These are phyloP conservation scores for Lithophane socia DNA, from an alignment of 2,888 invertebrate species.

Conservation along the genomic window DNA sequence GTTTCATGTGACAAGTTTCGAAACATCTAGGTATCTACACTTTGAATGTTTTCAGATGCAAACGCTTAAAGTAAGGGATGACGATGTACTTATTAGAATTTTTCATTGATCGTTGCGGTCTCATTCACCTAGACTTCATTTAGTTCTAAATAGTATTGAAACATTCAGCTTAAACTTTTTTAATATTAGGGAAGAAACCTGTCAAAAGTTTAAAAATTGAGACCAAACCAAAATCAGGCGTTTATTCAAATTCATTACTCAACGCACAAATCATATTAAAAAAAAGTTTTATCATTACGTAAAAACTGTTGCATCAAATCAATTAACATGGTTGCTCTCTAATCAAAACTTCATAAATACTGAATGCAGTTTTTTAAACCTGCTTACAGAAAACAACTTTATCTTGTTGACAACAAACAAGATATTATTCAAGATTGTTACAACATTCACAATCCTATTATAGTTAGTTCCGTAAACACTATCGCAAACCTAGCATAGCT, in stretches of 20 bases:
- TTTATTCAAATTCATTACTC: background rate
- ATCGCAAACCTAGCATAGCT: slow-evolving; percentile 2
- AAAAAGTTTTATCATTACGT: background rate
- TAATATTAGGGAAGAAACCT: background rate
- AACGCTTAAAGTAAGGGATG: no score
- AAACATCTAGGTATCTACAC: no score
- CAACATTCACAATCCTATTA: background rate
- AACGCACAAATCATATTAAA: background rate
- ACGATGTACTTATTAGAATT: no score
- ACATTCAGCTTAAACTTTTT: no score
- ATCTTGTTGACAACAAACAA: background rate
- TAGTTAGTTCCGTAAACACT: slow-evolving; percentile 23
- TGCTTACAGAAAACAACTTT: background rate
- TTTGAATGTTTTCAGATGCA: no score
- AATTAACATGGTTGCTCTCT: background rate
- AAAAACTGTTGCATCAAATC: background rate
- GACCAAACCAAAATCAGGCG: background rate
- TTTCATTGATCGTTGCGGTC: no score
- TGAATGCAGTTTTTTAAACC: background rate
- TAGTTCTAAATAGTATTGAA: no score
- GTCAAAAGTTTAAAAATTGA: background rate
- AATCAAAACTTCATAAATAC: background rate
- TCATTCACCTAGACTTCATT: no score
- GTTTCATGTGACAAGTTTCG: no score
- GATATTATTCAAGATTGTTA: slow-evolving; percentile 29